Percentiles rank a stretch among this genome's conserved stretches.
Evolutionary conservation across 1,140 invertebrate genomes (phyloP).

Genomic region (Telenomus remus): DNA sequence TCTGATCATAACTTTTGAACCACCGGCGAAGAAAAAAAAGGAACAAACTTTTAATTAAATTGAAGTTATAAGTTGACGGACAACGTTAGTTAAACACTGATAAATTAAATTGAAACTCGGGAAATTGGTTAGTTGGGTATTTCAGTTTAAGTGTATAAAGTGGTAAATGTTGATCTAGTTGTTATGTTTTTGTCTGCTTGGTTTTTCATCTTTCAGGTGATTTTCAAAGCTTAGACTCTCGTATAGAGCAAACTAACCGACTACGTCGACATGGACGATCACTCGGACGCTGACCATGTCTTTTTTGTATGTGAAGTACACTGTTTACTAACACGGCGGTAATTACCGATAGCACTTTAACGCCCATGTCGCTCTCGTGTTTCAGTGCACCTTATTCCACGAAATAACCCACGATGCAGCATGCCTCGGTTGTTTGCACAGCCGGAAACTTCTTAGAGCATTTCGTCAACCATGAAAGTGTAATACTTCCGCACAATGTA

Average conservation of each 20-base stretch:
- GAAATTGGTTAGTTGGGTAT: too few relatives aligned
- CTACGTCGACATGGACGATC: constrained; percentile 38
- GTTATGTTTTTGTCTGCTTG: constrained; percentile 15
- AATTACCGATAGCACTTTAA: constrained; percentile 70
- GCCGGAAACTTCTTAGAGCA: constrained; percentile 43
- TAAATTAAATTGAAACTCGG: too few relatives aligned
- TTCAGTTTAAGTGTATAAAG: not conserved
- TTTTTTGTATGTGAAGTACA: constrained; percentile 49
- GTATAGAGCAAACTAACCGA: constrained; percentile 46
- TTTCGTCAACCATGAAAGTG: constrained; percentile 26
- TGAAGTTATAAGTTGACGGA: too few relatives aligned
- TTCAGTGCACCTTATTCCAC: constrained; percentile 33
- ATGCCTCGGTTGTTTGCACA: constrained; percentile 42
- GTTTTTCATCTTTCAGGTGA: constrained; percentile 39
- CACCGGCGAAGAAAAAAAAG: too few relatives aligned
- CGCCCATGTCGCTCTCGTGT: constrained; percentile 55
- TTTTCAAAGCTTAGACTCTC: constrained; percentile 36
- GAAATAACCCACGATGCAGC: constrained; percentile 30
- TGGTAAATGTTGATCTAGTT: constrained; percentile 37
- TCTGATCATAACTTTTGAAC: too few relatives aligned
- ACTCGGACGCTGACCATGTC: constrained; percentile 58
- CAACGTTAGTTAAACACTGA: too few relatives aligned
- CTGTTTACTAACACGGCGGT: constrained; percentile 66
- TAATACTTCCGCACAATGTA: constrained; percentile 28
- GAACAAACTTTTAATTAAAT: too few relatives aligned